Evolutionary conservation across 2,113 vertebrate genomes (phyloP).

Genomic region (Labrus mixtus): DNA sequence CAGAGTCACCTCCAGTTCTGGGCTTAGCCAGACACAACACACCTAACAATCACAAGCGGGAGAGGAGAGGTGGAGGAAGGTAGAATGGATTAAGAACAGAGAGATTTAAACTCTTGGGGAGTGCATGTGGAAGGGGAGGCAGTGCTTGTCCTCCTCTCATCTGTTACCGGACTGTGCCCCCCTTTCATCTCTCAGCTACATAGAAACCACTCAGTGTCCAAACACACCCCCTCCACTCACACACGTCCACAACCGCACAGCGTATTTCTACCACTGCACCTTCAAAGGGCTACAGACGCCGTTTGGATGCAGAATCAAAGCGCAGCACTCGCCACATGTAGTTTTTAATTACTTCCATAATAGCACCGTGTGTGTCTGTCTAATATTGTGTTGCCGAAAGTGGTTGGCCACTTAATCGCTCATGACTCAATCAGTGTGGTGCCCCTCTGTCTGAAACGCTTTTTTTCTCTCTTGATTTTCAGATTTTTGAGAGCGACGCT

Average conservation of each 20-base stretch:
- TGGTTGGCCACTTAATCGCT: constrained; percentile 44
- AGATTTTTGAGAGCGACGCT: constrained; percentile 90
- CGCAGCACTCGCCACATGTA: constrained; percentile 42
- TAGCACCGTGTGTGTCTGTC: constrained; percentile 53
- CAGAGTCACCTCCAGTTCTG: constrained; percentile 41
- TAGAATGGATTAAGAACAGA: constrained; percentile 13
- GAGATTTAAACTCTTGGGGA: constrained; percentile 14
- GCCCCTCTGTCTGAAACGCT: constrained; percentile 52
- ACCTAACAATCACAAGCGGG: constrained; percentile 19
- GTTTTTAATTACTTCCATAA: constrained; percentile 78
- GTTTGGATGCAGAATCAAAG: constrained; percentile 70
- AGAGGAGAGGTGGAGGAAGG: constrained; percentile 3
- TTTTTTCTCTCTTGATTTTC: constrained; percentile 56
- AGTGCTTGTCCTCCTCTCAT: constrained; percentile 21
- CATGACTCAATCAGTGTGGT: constrained; percentile 56
- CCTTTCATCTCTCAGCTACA: constrained; percentile 54
- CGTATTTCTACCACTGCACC: constrained; percentile 57
- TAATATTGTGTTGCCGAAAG: constrained; percentile 57
- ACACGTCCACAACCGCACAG: constrained; percentile 13
- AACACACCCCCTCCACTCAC: constrained; percentile 14
- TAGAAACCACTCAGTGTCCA: constrained; percentile 35
- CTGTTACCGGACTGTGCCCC: constrained; percentile 22
- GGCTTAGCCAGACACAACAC: constrained; percentile 31
- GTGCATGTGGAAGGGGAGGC: constrained; percentile 1
- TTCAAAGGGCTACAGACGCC: constrained; percentile 66